A percentile compares a stretch with the other conserved stretches of the same genome.
Conservation (phyloP, 2,888 invertebrate species). For the Hecatera dysodea region DNA sequence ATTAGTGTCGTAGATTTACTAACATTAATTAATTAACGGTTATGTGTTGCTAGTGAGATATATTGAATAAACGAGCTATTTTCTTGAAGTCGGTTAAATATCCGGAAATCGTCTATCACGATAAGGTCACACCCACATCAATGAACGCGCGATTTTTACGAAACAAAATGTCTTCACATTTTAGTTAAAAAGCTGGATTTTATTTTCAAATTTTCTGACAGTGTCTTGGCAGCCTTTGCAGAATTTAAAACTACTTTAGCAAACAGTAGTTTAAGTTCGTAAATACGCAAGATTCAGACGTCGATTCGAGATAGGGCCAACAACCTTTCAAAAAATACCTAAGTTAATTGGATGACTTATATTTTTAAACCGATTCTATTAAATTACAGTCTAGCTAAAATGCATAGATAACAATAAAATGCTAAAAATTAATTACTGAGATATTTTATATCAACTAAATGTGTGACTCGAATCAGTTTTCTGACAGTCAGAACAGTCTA, state of each 20-base stretch:
- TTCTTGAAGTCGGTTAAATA: neutral
- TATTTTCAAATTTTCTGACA: neutral
- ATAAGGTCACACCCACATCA: slow-evolving; percentile 10
- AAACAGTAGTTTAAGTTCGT: neutral
- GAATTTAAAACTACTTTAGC: neutral
- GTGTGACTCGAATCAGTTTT: neutral
- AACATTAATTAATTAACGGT: neutral
- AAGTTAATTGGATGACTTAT: slow-evolving; percentile 6
- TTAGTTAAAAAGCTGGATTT: neutral
- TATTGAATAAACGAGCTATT: neutral
- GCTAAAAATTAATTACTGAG: slow-evolving; percentile 29
- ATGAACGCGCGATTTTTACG: neutral
- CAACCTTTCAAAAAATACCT: neutral
- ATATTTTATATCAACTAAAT: slow-evolving; percentile 5
- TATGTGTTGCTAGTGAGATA: slow-evolving; percentile 25
- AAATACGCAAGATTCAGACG: neutral
- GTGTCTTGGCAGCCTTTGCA: neutral
- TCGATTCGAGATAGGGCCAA: neutral
- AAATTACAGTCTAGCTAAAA: slow-evolving; percentile 35
- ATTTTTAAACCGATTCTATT: neutral
- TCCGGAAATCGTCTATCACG: neutral
- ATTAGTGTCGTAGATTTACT: slow-evolving; percentile 34
- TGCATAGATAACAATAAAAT: slow-evolving; percentile 35
- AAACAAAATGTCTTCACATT: neutral
- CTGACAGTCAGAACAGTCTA: too few relatives aligned